Conservation (phyloP, 2,888 invertebrate species). For the Clitarchus hookeri region DNA sequence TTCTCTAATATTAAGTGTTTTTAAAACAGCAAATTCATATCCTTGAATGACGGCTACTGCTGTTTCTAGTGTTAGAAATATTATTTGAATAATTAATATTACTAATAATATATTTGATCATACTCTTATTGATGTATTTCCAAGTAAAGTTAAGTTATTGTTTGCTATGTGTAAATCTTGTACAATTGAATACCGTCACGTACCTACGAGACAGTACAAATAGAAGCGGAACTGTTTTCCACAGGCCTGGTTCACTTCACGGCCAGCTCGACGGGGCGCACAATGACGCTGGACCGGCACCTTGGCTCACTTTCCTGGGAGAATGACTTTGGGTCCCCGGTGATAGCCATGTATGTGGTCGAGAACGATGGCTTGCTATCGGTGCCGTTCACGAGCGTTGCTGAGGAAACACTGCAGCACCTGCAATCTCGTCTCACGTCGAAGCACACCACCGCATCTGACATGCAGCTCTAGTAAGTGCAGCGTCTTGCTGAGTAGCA, state of each 20-base stretch:
- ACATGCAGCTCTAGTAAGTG: not conserved
- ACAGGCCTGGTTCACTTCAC: slow-evolving; percentile 86
- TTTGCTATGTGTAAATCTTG: too few relatives aligned
- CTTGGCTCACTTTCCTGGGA: slow-evolving; percentile 88
- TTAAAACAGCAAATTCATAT: too few relatives aligned
- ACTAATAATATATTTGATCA: too few relatives aligned
- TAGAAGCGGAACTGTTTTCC: slow-evolving; percentile 40
- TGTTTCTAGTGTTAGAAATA: too few relatives aligned
- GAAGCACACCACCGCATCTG: not conserved
- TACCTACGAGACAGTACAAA: too few relatives aligned
- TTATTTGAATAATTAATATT: too few relatives aligned
- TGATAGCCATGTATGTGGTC: slow-evolving; percentile 84
- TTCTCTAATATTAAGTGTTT: too few relatives aligned
- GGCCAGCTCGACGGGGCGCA: slow-evolving; percentile 84
- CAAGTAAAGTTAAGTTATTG: too few relatives aligned
- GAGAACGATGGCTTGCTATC: slow-evolving; percentile 77
- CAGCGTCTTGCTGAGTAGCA: too few relatives aligned
- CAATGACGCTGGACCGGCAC: slow-evolving; percentile 82
- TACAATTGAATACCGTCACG: too few relatives aligned
- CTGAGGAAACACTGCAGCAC: slow-evolving; percentile 80
- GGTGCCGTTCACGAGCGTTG: slow-evolving; percentile 87
- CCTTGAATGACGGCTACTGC: too few relatives aligned
- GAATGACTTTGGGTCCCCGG: slow-evolving; percentile 83
- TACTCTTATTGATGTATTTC: too few relatives aligned
- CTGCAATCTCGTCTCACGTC: slow-evolving; percentile 52